These are phyloP conservation scores for Pseudoips prasinana DNA, from an alignment of 2,888 invertebrate species.

Conservation along the genomic window DNA sequence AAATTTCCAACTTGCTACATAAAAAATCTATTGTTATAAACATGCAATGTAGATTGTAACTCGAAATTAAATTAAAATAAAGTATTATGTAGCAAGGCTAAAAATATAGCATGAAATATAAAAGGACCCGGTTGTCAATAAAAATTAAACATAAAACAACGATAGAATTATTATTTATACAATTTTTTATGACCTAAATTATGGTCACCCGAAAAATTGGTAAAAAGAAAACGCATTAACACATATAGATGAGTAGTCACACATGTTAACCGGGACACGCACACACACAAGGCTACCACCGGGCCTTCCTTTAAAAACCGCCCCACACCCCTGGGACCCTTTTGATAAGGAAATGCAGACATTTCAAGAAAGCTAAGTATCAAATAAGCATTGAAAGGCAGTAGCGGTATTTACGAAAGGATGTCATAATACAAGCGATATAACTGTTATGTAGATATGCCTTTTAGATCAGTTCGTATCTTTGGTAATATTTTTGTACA, in stretches of 20 bases:
- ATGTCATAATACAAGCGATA: conserved; percentile 52
- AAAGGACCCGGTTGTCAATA: no score
- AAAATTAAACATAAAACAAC: no score
- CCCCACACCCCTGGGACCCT: conserved; percentile 62
- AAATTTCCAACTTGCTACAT: no score
- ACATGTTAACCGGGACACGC: conserved; percentile 52
- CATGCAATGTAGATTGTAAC: no score
- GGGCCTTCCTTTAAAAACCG: conserved; percentile 62
- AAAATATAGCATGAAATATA: no score
- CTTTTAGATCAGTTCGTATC: conserved; percentile 11
- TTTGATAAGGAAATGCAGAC: conserved; percentile 82
- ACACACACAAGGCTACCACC: conserved; percentile 46
- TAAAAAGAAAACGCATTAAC: conserved; percentile 83
- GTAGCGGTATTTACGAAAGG: conserved; percentile 58
- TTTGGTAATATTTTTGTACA: no score
- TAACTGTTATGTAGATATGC: conserved; percentile 29
- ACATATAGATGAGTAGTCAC: conserved; percentile 79
- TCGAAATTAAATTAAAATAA: no score
- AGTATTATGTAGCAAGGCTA: no score
- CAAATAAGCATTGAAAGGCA: conserved; percentile 65
- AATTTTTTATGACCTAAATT: no score
- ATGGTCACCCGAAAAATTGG: conserved; percentile 73
- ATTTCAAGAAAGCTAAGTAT: conserved; percentile 80
- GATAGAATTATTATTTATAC: no score
- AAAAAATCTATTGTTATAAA: no score